Conservation (phyloP, 1,140 invertebrate genomes). For the Drosophila funebris region DNA sequence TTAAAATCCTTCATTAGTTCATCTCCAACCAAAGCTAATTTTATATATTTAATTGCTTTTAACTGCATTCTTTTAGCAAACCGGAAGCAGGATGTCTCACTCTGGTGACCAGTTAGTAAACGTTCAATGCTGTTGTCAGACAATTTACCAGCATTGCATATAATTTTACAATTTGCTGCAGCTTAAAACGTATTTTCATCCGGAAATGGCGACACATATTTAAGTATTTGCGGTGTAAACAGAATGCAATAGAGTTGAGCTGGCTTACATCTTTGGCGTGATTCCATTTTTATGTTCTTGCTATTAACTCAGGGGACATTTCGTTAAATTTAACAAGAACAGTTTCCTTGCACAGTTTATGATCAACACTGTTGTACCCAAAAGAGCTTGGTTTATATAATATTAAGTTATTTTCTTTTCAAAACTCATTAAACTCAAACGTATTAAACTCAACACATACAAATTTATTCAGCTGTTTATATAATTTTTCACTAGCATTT, state of each 20-base stretch:
- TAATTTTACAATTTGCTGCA: conserved; percentile 21
- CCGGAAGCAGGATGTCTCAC: neutral
- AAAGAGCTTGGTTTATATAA: too few relatives aligned
- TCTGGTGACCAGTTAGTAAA: neutral
- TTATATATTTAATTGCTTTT: too few relatives aligned
- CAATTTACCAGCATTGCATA: neutral
- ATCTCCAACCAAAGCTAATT: too few relatives aligned
- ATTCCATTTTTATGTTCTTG: neutral
- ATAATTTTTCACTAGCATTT: neutral
- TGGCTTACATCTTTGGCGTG: neutral
- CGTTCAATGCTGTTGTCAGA: neutral
- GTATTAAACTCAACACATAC: too few relatives aligned
- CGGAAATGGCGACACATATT: conserved; percentile 20
- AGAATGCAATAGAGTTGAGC: neutral
- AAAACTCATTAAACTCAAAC: too few relatives aligned
- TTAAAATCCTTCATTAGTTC: too few relatives aligned
- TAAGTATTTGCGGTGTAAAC: neutral
- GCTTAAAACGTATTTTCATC: conserved; percentile 1
- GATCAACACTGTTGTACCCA: too few relatives aligned
- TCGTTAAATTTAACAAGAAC: too few relatives aligned
- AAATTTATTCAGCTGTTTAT: too few relatives aligned
- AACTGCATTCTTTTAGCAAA: too few relatives aligned
- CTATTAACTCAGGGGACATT: too few relatives aligned
- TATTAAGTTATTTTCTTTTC: too few relatives aligned
- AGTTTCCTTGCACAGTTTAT: neutral